A percentile compares a stretch with the other conserved stretches of the same genome.
These are phyloP conservation scores for Muscidifurax raptorellus DNA, from an alignment of 1,140 invertebrate species.

Conservation along the genomic window DNA sequence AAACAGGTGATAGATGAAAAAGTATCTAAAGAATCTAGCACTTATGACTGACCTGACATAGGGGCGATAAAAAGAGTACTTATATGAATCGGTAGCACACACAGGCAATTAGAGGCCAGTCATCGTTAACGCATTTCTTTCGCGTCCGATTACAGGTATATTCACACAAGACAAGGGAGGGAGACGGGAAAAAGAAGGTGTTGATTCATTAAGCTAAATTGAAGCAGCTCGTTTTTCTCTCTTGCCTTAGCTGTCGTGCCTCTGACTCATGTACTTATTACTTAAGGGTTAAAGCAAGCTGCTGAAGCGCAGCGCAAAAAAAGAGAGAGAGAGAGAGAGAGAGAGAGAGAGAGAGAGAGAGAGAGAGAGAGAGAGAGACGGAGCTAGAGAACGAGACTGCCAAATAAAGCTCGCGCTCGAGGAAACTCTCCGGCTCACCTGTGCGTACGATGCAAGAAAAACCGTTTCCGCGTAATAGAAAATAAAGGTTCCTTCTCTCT, in stretches of 20 bases:
- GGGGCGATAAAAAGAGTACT: background rate
- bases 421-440: constrained; percentile 35
- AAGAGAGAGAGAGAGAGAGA: constrained; percentile 3
- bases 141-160: background rate
- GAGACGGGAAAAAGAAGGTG: constrained; percentile 31
- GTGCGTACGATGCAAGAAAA: background rate
- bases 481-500: background rate
- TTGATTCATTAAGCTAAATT: constrained; percentile 46
- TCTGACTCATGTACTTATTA: too few species aligned
- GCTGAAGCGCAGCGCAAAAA: background rate
- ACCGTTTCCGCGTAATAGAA: background rate
- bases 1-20: background rate
- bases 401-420: constrained; percentile 51
- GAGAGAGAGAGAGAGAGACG: constrained; percentile 15
- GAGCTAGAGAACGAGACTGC: constrained; percentile 28
- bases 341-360: constrained; percentile 19
- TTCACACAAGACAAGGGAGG: background rate
- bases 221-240: constrained; percentile 23
- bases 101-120: background rate
- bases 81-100: background rate
- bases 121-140: constrained; percentile 27
- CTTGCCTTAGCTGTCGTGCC: background rate
- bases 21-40: background rate
- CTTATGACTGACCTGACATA: background rate
- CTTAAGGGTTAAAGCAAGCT: constrained; percentile 19